Evolutionary conservation across 2,113 vertebrate species (phyloP).

Genomic region (Microcebus lehilahytsara): DNA sequence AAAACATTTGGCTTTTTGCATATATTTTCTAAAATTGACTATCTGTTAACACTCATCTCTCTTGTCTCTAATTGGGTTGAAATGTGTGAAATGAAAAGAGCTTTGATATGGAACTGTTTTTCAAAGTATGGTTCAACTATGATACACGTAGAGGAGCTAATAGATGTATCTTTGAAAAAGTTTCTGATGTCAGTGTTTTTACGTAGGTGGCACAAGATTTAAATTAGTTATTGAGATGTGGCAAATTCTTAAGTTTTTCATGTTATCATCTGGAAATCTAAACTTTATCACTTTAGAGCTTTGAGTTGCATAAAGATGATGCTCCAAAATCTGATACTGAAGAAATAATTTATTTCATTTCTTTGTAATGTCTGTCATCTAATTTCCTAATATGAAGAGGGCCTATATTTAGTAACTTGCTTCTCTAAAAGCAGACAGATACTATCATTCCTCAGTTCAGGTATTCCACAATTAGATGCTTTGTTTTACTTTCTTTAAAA

Average conservation of each 20-base stretch:
- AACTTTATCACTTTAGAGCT: neutral
- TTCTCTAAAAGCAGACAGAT: constrained; percentile 21
- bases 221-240: neutral
- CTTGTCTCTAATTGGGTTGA: constrained; percentile 89
- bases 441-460: neutral
- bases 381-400: neutral
- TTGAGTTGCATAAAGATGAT: neutral
- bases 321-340: neutral
- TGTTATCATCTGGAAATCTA: constrained; percentile 37
- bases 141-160: constrained; percentile 58
- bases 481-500: constrained; percentile 39
- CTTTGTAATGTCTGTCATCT: neutral
- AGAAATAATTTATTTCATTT: neutral
- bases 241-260: neutral
- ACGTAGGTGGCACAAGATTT: constrained; percentile 19
- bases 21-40: constrained; percentile 90
- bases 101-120: constrained; percentile 83
- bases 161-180: constrained; percentile 59
- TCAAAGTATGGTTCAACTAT: constrained; percentile 72
- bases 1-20: constrained; percentile 89
- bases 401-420: neutral
- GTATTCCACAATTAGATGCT: neutral
- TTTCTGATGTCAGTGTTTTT: constrained; percentile 49
- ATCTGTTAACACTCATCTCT: constrained; percentile 87
- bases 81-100: constrained; percentile 86